phyloP scores from a whole-genome alignment of 2,888 invertebrate species.

The Petrolisthes manimaculis region DNA sequence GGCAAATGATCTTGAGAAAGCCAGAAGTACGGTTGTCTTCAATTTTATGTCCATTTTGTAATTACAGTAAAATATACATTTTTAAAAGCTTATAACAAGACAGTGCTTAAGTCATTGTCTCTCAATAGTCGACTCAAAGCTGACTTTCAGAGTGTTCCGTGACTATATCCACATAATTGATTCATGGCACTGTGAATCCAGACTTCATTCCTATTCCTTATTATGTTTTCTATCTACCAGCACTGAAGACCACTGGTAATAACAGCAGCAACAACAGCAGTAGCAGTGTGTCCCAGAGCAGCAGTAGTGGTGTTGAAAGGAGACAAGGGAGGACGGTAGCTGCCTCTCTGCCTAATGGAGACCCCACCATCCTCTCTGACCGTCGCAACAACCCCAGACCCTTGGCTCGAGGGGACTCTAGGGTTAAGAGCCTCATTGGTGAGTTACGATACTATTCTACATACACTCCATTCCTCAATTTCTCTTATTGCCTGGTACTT shows the following conservation, averaged over 20 bases:
- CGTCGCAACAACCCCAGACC: constrained; percentile 61
- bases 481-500: background rate
- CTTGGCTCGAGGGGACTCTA: constrained; percentile 60
- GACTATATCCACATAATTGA: too few relatives aligned
- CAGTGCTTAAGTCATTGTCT: too few relatives aligned
- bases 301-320: constrained; percentile 21
- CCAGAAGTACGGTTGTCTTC: constrained; percentile 70
- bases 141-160: too few relatives aligned
- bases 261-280: constrained; percentile 42
- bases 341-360: constrained; percentile 57
- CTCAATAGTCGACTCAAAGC: too few relatives aligned
- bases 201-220: too few relatives aligned
- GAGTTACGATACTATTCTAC: constrained; percentile 8
- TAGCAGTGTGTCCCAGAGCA: constrained; percentile 47
- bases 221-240: constrained; percentile 25
- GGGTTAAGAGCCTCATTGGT: constrained; percentile 64
- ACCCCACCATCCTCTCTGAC: constrained; percentile 57
- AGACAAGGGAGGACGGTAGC: background rate
- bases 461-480: background rate
- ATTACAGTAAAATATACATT: too few relatives aligned
- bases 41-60: background rate
- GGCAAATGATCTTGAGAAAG: constrained; percentile 80
- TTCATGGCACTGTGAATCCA: too few relatives aligned
- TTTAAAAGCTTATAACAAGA: too few relatives aligned
- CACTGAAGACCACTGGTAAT: constrained; percentile 44